These are phyloP conservation scores for Branchipolynoe longqiensis DNA, from an alignment of 2,888 invertebrate genomes.

Conservation along the genomic window DNA sequence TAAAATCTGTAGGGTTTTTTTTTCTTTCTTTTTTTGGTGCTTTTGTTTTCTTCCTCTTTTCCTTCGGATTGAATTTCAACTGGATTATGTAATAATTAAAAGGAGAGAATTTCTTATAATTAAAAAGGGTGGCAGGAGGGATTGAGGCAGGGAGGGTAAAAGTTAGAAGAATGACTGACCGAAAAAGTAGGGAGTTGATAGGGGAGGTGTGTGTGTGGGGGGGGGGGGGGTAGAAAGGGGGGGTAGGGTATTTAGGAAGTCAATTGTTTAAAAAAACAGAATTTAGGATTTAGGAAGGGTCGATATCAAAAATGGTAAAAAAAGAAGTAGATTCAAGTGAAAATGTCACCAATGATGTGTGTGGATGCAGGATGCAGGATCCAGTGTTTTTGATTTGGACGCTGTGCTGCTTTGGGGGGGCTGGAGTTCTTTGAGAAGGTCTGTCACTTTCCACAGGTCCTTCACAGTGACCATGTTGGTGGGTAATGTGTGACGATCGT, in stretches of 20 bases:
- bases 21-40: background rate
- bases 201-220: background rate
- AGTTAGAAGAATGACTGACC: constrained; percentile 39
- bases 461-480: constrained; percentile 20
- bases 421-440: constrained; percentile 58
- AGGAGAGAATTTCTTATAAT: constrained; percentile 13
- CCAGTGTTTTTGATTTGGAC: constrained; percentile 57
- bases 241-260: too few relatives aligned
- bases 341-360: constrained; percentile 51
- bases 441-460: constrained; percentile 45
- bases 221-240: too few relatives aligned
- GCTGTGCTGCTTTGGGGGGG: constrained; percentile 45
- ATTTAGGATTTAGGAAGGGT: constrained; percentile 26
- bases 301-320: constrained; percentile 53
- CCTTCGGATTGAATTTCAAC: constrained; percentile 36
- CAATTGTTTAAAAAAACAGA: constrained; percentile 2
- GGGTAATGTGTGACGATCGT: background rate
- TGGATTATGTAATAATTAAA: background rate
- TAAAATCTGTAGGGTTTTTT: constrained; percentile 33
- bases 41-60: background rate
- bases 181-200: constrained; percentile 47
- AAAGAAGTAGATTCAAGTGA: constrained; percentile 56
- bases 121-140: constrained; percentile 4
- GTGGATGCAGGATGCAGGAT: constrained; percentile 30
- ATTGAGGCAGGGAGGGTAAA: background rate